phyloP scores from a whole-genome alignment of 2,113 vertebrate genomes.

The Elaphurus davidianus region DNA sequence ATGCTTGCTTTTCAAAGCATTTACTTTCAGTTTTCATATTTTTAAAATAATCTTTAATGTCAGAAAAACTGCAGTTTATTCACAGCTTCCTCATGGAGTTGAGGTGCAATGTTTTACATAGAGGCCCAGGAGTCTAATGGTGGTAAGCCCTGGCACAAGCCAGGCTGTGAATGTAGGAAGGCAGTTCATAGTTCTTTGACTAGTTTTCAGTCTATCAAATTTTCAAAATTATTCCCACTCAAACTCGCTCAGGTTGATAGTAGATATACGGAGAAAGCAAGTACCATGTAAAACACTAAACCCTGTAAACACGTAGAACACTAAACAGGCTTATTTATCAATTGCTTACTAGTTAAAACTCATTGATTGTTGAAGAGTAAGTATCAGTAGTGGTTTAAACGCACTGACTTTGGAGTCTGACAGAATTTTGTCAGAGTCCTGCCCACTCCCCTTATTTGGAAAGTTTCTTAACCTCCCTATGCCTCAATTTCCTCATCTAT shows the following conservation, averaged over 20 bases:
- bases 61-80: not conserved
- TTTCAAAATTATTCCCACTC: not conserved
- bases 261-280: not conserved
- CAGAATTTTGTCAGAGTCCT: not conserved
- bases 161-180: not conserved
- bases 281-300: not conserved
- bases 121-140: not conserved
- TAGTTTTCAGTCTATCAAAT: not conserved
- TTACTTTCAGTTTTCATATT: not conserved
- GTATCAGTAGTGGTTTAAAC: not conserved
- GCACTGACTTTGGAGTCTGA: not conserved
- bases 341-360: not conserved
- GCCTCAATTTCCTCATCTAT: not conserved
- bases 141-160: not conserved
- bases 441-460: not conserved
- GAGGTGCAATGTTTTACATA: not conserved
- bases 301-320: not conserved
- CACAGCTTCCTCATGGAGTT: not conserved
- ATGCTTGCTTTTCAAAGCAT: not conserved
- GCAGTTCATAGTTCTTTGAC: not conserved
- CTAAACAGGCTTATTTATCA: not conserved
- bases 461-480: not conserved
- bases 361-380: not conserved
- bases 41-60: slow-evolving; percentile 4
- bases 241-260: not conserved